A percentile compares a stretch with the other conserved stretches of the same genome.
phyloP scores from a whole-genome alignment of 2,888 invertebrate genomes.

The Orthosia gracilis region DNA sequence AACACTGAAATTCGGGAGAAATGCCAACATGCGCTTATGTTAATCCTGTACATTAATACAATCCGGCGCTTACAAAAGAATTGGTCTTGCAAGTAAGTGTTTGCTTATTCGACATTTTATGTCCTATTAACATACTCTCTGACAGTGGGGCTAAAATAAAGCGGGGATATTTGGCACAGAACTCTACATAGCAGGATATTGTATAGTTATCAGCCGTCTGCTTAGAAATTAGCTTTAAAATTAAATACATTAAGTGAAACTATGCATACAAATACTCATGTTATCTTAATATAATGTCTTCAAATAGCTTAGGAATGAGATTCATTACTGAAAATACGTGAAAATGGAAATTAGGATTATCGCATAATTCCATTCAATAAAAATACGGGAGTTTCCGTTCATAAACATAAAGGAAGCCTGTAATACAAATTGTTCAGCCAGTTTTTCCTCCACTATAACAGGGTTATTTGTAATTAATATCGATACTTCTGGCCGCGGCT shows the following conservation, averaged over 20 bases:
- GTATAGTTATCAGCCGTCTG: neutral
- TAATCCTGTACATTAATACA: constrained; percentile 30
- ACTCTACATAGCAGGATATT: neutral
- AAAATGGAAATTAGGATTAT: no score
- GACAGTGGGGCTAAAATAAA: neutral
- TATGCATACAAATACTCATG: neutral
- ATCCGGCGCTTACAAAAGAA: constrained; percentile 36
- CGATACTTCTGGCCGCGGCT: no score
- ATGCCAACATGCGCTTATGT: neutral
- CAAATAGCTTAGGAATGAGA: neutral
- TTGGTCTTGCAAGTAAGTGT: constrained; percentile 43
- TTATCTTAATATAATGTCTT: neutral
- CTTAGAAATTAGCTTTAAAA: neutral
- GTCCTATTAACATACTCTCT: constrained; percentile 40
- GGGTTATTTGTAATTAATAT: no score
- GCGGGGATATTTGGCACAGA: constrained; percentile 30
- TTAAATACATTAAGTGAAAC: neutral
- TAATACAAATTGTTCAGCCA: no score
- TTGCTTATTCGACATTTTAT: constrained; percentile 30
- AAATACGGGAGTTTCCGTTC: neutral
- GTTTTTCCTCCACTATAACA: no score
- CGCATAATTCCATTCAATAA: no score
- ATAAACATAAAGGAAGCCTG: no score
- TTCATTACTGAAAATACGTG: neutral
- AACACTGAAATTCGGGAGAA: neutral